phyloP scores from a whole-genome alignment of 2,113 vertebrate genomes.

The Ceuthmochares aereus region DNA sequence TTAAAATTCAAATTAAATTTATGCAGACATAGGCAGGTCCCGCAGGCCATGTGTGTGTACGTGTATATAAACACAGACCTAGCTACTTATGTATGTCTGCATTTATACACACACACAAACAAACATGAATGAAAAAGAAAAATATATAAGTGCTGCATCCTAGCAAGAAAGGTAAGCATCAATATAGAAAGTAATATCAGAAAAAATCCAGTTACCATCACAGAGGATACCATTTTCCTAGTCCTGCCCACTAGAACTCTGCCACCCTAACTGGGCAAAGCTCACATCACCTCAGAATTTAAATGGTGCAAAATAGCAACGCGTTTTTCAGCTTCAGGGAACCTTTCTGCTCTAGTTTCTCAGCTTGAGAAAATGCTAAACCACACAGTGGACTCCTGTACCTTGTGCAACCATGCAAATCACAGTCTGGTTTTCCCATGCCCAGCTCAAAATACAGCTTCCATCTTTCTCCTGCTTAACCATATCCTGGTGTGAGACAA shows the following conservation, averaged over 20 bases:
- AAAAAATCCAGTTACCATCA: background rate
- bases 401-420: slow-evolving; percentile 11
- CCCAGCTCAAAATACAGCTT: background rate
- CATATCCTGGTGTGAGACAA: background rate
- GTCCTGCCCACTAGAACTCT: background rate
- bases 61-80: background rate
- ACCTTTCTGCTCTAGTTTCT: background rate
- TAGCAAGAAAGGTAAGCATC: background rate
- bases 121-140: background rate
- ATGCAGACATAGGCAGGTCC: background rate
- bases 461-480: background rate
- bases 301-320: background rate
- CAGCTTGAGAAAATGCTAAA: background rate
- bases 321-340: background rate
- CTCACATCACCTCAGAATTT: background rate
- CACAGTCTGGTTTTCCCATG: background rate
- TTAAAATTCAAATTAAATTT: background rate
- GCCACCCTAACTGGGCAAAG: rapidly evolving
- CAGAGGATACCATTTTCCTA: background rate
- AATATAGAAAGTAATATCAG: background rate
- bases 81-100: background rate
- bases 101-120: background rate
- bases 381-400: background rate
- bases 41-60: background rate
- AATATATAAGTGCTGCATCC: background rate